phyloP scores from a whole-genome alignment of 2,797 vertebrate species.

The Chlorospingus semifuscus region DNA sequence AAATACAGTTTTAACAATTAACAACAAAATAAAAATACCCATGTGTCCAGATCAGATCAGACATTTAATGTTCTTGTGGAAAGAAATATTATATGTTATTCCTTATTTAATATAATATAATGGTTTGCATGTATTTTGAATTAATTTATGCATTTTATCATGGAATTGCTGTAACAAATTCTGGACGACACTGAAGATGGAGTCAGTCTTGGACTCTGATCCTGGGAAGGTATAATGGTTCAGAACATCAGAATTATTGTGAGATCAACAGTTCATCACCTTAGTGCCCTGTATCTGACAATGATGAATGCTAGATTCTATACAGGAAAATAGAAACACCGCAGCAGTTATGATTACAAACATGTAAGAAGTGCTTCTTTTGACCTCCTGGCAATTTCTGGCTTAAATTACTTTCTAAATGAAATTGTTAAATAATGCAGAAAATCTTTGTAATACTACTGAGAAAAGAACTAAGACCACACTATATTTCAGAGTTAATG shows the following conservation, averaged over 20 bases:
- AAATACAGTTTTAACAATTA: slow-evolving; percentile 40
- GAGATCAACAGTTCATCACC: not conserved
- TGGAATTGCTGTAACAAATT: not conserved
- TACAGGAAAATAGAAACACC: not conserved
- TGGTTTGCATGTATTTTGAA: not conserved
- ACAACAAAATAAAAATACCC: not conserved
- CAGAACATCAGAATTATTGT: not conserved
- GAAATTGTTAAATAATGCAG: not conserved
- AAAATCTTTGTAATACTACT: not conserved
- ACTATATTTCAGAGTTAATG: not conserved
- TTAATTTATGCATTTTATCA: not conserved
- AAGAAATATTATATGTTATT: not conserved
- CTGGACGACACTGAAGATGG: not conserved
- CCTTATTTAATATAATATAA: not conserved
- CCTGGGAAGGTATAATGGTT: not conserved
- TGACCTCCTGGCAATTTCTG: not conserved
- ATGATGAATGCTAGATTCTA: not conserved
- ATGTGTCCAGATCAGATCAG: not conserved
- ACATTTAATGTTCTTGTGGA: not conserved
- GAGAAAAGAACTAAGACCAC: not conserved
- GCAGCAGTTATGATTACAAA: not conserved
- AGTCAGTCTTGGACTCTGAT: not conserved
- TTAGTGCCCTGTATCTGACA: not conserved
- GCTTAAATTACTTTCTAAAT: not conserved
- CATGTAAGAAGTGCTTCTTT: not conserved